Percentiles rank a stretch among this genome's conserved stretches.
Evolutionary conservation across 64 coral and sea anemone genomes (phyloP).

Genomic region (Anthopleura sola): DNA sequence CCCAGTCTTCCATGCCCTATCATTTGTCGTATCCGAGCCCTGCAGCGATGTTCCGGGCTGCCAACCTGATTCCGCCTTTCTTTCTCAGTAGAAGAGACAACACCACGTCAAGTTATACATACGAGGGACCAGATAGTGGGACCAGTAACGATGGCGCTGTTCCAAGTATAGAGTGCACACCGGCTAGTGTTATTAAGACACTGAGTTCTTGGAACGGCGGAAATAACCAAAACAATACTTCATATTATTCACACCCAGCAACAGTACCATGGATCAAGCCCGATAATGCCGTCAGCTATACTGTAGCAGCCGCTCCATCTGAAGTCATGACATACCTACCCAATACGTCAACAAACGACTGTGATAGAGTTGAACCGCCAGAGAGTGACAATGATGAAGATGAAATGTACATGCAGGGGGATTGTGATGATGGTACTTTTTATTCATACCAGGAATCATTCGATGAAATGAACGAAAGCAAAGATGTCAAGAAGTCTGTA

Average conservation of each 20-base stretch:
- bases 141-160: background rate
- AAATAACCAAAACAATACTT: background rate
- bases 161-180: background rate
- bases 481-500: background rate
- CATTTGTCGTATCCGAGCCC: constrained; percentile 2
- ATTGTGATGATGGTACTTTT: background rate
- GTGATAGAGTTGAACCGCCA: background rate
- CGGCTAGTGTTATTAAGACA: background rate
- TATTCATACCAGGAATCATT: background rate
- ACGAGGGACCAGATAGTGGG: background rate
- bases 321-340: constrained; percentile 9
- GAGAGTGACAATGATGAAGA: constrained; percentile 4
- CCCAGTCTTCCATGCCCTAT: background rate
- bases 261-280: background rate
- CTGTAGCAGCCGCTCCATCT: background rate
- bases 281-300: background rate
- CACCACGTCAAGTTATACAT: background rate
- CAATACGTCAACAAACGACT: background rate
- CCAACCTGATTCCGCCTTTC: constrained; percentile 3
- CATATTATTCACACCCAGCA: background rate
- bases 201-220: background rate
- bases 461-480: background rate
- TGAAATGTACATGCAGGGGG: background rate
- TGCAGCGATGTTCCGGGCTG: constrained; percentile 22
- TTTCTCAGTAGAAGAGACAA: background rate